Evolutionary conservation across 2,797 vertebrate genomes (phyloP), one percentile per base, ranked within the genome.

Genomic region (Pseudomugil gertrudae): DNA sequence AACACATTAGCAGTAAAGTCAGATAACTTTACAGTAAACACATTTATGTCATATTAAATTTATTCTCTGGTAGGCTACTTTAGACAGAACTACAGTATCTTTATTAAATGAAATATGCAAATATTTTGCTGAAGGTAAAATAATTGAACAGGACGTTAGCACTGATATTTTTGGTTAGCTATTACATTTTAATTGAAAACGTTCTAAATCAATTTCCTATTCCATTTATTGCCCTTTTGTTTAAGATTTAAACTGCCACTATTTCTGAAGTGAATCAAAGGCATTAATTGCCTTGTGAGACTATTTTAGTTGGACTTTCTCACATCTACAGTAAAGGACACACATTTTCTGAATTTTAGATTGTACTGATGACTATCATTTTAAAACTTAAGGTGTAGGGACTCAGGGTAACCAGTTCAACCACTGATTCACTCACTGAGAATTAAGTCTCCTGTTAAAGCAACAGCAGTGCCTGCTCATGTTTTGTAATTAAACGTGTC

Each of bases 401-500:
- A 17, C 10, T 67, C 9, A 19, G 63, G 3, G 10, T 17, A 26
- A 24, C 38, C 2, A 21, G 43, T 33, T 55, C 61, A 35, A 27
- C 14, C 10, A n/a, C 47, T 54, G 59, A 7, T 55, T 40, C 61
- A 43, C 55, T 72, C 47, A 30, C 33, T 35, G 40, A 17, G 57
- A 81, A 56, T 69, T 76, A 23, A n/a, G 8, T 59, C 52, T 57
- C 32, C 59, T 21, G 65, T 81, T 36, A 36, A 78, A 72, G 54
- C 72, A 71, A 47, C 30, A 57, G 57, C 47, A 45, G 17, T 40
- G 21, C 63, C 19, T 13, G 30, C 51, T 6, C 9, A 30, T 67
- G 21, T 72, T 63, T 78, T 63, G 48, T 66, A 35, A 69, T 57
- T 7, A 61, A 68, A 80, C 61, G 33, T 58, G 81, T 79, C 65